phyloP scores from a whole-genome alignment of 1,140 invertebrate genomes.

The Cephus cinctus region DNA sequence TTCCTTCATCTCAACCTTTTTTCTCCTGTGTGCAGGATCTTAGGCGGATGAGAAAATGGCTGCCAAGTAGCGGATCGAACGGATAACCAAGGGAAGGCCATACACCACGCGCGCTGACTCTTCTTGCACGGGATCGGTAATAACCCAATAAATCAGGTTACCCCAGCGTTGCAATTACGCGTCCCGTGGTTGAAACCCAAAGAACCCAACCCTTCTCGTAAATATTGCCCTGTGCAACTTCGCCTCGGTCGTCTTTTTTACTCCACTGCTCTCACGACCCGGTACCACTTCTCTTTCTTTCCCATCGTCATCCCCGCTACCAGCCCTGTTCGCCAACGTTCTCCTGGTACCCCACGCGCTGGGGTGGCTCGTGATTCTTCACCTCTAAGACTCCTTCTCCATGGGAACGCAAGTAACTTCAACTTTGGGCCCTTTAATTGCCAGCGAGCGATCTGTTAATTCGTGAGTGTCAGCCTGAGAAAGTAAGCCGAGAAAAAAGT shows the following conservation, averaged over 20 bases:
- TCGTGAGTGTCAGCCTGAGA: constrained; percentile 45
- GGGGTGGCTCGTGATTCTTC: constrained; percentile 26
- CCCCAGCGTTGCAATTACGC: constrained; percentile 47
- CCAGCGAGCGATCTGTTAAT: constrained; percentile 47
- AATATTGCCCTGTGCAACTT: constrained; percentile 39
- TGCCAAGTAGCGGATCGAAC: too few relatives aligned
- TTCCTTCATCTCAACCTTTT: too few relatives aligned
- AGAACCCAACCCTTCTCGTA: constrained; percentile 48
- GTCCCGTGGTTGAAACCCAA: constrained; percentile 30
- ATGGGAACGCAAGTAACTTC: constrained; percentile 31
- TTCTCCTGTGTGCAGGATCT: too few relatives aligned
- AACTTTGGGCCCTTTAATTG: constrained; percentile 43
- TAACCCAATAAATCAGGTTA: constrained; percentile 52
- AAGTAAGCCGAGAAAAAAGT: constrained; percentile 26
- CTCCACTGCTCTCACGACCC: constrained; percentile 18
- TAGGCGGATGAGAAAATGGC: too few relatives aligned
- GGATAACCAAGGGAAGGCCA: too few relatives aligned
- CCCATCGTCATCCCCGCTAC: constrained; percentile 9
- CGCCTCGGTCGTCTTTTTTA: constrained; percentile 14
- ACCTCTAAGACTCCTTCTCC: constrained; percentile 13
- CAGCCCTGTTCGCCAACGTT: constrained; percentile 10
- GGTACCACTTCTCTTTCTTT: constrained; percentile 21
- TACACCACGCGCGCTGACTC: constrained; percentile 33
- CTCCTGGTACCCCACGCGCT: constrained; percentile 16
- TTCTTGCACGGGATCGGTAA: constrained; percentile 43